These are phyloP conservation scores for Aphidius gifuensis DNA, from an alignment of 1,140 invertebrate species.

Conservation along the genomic window DNA sequence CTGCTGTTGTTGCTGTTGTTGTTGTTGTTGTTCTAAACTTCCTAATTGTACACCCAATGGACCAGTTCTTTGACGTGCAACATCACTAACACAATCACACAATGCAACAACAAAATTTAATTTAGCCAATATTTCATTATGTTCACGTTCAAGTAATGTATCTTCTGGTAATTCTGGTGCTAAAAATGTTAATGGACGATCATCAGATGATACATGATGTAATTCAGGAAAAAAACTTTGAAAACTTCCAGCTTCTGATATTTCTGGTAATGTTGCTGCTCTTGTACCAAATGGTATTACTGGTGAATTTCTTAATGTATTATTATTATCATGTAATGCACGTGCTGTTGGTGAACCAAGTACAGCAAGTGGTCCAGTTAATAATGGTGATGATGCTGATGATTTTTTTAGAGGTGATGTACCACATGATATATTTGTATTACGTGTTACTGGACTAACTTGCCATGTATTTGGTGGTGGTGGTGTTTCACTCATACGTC, in stretches of 20 bases:
- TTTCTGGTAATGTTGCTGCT: conserved; percentile 74
- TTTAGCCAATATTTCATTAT: conserved; percentile 91
- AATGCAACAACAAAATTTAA: conserved; percentile 89
- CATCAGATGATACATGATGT: conserved; percentile 46
- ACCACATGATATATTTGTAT: conserved; percentile 58
- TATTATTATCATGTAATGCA: conserved; percentile 59
- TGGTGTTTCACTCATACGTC: conserved; percentile 65
- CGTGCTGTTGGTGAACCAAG: conserved; percentile 63
- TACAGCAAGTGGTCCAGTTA: conserved; percentile 61
- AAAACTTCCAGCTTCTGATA: conserved; percentile 65
- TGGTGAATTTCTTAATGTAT: conserved; percentile 60
- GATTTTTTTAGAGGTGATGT: conserved; percentile 71
- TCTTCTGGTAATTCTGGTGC: conserved; percentile 92
- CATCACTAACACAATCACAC: conserved; percentile 85
- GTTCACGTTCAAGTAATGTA: conserved; percentile 89
- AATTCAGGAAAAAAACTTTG: conserved; percentile 60
- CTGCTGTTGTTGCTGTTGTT: conserved; percentile 37
- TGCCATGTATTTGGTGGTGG: conserved; percentile 79
- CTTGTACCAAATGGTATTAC: conserved; percentile 67
- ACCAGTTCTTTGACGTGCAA: conserved; percentile 74
- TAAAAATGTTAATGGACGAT: conserved; percentile 74
- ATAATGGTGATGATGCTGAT: conserved; percentile 66
- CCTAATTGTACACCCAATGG: conserved; percentile 60
- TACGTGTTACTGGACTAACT: conserved; percentile 64
- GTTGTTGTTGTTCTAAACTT: conserved; percentile 36